These are phyloP conservation scores for Orchesellides sinensis DNA, from an alignment of 2,888 invertebrate species.

Conservation along the genomic window DNA sequence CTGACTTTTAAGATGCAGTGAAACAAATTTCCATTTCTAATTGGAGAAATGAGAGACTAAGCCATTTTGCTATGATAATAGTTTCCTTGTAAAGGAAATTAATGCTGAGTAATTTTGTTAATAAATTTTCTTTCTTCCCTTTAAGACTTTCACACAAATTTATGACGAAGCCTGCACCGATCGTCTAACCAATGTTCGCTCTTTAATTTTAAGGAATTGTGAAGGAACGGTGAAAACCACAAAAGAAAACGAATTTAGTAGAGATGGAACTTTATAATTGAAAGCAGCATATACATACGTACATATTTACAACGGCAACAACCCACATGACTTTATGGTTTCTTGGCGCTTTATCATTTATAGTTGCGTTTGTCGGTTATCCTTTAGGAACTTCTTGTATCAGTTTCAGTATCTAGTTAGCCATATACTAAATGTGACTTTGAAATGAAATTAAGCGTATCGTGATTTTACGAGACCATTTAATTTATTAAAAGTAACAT, in stretches of 20 bases:
- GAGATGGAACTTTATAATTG: constrained; percentile 1
- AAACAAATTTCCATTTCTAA: constrained; percentile 70
- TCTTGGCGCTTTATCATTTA: not conserved
- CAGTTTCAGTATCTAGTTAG: no score
- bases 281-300: not conserved
- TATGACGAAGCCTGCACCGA: constrained; percentile 33
- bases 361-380: no score
- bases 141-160: constrained; percentile 35
- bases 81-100: constrained; percentile 69
- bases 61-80: constrained; percentile 67
- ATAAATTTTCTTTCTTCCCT: constrained; percentile 67
- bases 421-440: no score
- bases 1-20: constrained; percentile 50
- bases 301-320: no score
- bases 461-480: no score
- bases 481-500: no score
- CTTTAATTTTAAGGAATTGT: not conserved
- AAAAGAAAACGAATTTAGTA: constrained; percentile 4
- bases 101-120: constrained; percentile 72
- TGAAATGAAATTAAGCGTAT: no score
- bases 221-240: constrained; percentile 10
- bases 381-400: no score
- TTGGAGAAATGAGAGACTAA: constrained; percentile 66
- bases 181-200: constrained; percentile 2
- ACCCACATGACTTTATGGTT: no score